Evolutionary conservation across 2,888 invertebrate species (phyloP), one percentile per base, ranked within the genome.

Genomic region (Horisme vitalbata): DNA sequence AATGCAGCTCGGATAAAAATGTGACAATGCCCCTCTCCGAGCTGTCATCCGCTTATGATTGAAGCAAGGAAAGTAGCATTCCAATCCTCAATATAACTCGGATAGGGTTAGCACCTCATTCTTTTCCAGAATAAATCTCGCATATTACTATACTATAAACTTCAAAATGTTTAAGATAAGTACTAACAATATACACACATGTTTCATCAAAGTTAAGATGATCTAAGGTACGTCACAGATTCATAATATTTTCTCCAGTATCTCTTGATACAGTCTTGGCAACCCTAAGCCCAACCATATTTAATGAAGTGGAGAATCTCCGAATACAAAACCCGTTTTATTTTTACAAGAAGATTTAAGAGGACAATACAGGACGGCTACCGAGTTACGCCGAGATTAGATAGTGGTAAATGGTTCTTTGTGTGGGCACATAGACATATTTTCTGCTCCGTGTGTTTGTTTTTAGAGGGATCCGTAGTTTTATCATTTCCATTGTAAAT

Each of bases 11-110:
- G 57, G 65, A 57, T 73, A 65, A 74, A 73, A 77, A 75, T 71
- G 71, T 70, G 68, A 70, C 72, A 70, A 68, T 65, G 57, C 60
- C 47, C 58, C 49, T 58, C 63, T 66, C 67, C 56, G 57, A 54
- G 65, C 65, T 72, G 74, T 78, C 75, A 78, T 73, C 69, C 70
- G 70, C 65, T 71, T 75, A 76, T 80, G 79, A 80, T 79, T 73
- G 73, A 75, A 71, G 69, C 67, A 70, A 71, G 65, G 68, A 68
- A 66, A 69, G 68, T 64, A 65, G 67, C 81, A 81, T 81, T 81
- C 80, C 80, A 71, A 63, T 63, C 68, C 65, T 60, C 68, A 65
- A 68, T 65, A 60, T 65, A 68, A 65, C 63, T 65, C 63, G 49
- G 21, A 14, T 36, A 46, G 44, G 43, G 44, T 37, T 47, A 41